phyloP scores from a whole-genome alignment of 2,888 invertebrate genomes.

The Hanleya hanleyi region DNA sequence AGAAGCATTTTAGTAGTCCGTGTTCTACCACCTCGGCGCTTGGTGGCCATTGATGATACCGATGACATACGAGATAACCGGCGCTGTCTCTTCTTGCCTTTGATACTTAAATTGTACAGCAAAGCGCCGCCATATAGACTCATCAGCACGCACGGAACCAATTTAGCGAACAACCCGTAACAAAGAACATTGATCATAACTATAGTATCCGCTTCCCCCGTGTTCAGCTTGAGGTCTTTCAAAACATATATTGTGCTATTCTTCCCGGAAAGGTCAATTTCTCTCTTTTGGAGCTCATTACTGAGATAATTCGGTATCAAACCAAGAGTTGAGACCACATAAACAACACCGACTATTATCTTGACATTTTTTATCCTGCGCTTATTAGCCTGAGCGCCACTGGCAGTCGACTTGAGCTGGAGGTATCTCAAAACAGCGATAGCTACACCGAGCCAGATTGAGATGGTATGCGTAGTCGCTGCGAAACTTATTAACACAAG shows the following conservation, averaged over 20 bases:
- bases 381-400: slow-evolving; percentile 53
- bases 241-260: slow-evolving; percentile 48
- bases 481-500: slow-evolving; percentile 89
- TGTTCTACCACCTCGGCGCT: slow-evolving; percentile 71
- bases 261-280: slow-evolving; percentile 7
- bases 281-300: slow-evolving; percentile 78
- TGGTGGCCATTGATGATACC: slow-evolving; percentile 32
- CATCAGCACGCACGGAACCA: slow-evolving; percentile 90
- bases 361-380: slow-evolving; percentile 50
- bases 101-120: slow-evolving; percentile 60
- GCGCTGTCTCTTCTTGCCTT: slow-evolving; percentile 47
- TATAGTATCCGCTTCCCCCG: slow-evolving; percentile 48
- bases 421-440: slow-evolving; percentile 91
- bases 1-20: slow-evolving; percentile 92
- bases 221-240: slow-evolving; percentile 52
- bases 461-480: slow-evolving; percentile 92
- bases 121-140: slow-evolving; percentile 78
- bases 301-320: slow-evolving; percentile 90
- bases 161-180: slow-evolving; percentile 87
- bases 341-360: slow-evolving; percentile 79
- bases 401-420: slow-evolving; percentile 63
- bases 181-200: slow-evolving; percentile 55
- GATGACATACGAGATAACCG: slow-evolving; percentile 49
- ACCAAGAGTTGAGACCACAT: slow-evolving; percentile 86
- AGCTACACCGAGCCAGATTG: slow-evolving; percentile 93